Evolutionary conservation across 2,113 vertebrate species (phyloP).

Genomic region (Ellobius talpinus): DNA sequence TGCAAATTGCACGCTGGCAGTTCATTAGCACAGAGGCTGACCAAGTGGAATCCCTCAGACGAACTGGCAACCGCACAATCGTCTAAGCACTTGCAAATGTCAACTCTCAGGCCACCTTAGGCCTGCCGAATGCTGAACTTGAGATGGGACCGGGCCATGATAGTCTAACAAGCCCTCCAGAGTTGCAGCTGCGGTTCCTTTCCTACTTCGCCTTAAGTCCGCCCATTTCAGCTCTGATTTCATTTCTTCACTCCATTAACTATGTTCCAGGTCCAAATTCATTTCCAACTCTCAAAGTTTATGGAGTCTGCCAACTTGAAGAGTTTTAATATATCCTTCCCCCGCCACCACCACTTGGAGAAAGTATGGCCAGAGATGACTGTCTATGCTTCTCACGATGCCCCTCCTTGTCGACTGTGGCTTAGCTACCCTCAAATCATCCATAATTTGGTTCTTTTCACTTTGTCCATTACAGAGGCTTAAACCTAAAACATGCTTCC

Average conservation of each 20-base stretch:
- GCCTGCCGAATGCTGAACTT: not conserved
- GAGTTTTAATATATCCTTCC: not conserved
- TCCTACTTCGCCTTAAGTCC: not conserved
- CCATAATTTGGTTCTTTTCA: not conserved
- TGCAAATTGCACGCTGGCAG: not conserved
- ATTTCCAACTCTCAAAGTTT: not conserved
- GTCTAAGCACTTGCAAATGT: not conserved
- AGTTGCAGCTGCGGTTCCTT: not conserved
- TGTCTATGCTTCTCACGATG: not conserved
- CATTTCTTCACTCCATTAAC: conserved; percentile 14
- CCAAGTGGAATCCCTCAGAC: not conserved
- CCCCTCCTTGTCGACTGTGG: not conserved
- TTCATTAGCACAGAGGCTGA: not conserved
- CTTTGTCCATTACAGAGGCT: not conserved
- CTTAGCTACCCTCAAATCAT: not conserved
- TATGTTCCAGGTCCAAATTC: not conserved
- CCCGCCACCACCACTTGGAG: too few species aligned
- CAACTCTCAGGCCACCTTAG: not conserved
- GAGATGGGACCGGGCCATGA: not conserved
- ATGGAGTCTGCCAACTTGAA: not conserved
- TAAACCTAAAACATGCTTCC: not conserved
- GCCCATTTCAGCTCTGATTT: not conserved
- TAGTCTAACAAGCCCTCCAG: not conserved
- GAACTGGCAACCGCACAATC: not conserved
- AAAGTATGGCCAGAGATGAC: not conserved